A percentile compares a stretch with the other conserved stretches of the same genome.
Evolutionary conservation across 1,140 invertebrate genomes (phyloP).

Genomic region (Drosophila rhopaloa): DNA sequence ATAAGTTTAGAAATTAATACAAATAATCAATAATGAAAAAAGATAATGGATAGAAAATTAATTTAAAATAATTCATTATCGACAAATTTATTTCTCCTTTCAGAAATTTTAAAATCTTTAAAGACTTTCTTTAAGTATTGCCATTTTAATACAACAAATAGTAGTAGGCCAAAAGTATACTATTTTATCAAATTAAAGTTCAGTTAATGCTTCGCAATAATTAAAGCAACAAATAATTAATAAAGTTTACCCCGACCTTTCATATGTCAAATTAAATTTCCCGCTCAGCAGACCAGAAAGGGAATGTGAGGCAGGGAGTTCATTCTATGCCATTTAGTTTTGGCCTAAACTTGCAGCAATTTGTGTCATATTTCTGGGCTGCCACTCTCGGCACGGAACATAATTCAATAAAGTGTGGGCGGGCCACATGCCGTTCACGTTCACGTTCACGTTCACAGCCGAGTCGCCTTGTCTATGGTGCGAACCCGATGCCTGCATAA

Average conservation of each 20-base stretch:
- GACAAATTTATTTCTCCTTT: no score
- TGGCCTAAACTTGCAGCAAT: conserved; percentile 57
- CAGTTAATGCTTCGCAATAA: background rate
- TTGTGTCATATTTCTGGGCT: conserved; percentile 71
- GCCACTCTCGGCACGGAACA: conserved; percentile 51
- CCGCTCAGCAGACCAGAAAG: conserved; percentile 13
- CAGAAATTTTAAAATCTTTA: no score
- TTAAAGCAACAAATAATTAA: conserved; percentile 37
- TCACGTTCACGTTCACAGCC: conserved; percentile 8
- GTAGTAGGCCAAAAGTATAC: background rate
- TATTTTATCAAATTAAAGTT: background rate
- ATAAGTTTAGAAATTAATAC: no score
- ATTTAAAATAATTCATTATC: no score
- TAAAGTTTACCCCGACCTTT: conserved; percentile 32
- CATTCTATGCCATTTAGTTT: conserved; percentile 50
- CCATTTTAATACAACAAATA: background rate
- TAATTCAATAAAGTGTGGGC: conserved; percentile 72
- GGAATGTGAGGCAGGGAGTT: conserved; percentile 4
- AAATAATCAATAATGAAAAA: no score
- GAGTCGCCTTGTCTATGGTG: conserved; percentile 1
- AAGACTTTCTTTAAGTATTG: no score
- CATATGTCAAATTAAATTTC: conserved; percentile 43
- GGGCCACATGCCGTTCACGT: conserved; percentile 33
- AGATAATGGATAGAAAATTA: no score
- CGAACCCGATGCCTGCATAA: conserved; percentile 58